phyloP scores from a whole-genome alignment of 1,140 invertebrate genomes.

The Bombus superbus region DNA sequence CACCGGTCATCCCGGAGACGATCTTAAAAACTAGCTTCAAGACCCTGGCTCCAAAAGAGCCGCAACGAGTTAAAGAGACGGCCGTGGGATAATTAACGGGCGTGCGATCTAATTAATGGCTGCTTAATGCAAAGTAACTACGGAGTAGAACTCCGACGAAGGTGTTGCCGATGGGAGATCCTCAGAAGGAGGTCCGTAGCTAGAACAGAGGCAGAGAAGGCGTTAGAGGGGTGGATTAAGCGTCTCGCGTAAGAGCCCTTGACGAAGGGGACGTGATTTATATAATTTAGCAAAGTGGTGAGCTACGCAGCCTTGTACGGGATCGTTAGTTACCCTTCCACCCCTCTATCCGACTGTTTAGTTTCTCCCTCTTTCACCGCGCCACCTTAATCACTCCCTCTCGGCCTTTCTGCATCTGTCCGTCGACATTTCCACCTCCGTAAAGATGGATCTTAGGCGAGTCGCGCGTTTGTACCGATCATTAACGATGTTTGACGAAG shows the following conservation, averaged over 20 bases:
- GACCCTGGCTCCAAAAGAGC: not conserved
- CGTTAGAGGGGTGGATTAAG: conserved; percentile 67
- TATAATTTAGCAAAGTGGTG: conserved; percentile 81
- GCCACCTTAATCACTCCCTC: conserved; percentile 59
- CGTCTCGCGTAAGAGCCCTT: conserved; percentile 73
- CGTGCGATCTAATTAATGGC: conserved; percentile 75
- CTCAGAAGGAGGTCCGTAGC: not conserved
- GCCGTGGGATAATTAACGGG: conserved; percentile 71
- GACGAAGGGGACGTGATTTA: conserved; percentile 78
- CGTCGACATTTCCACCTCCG: not conserved
- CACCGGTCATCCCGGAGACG: no score
- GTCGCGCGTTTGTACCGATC: not conserved
- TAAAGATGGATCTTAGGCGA: not conserved
- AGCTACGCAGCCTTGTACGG: conserved; percentile 69
- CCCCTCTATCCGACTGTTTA: conserved; percentile 11
- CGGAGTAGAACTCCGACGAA: conserved; percentile 54
- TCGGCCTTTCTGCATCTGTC: conserved; percentile 45
- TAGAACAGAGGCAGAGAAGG: not conserved
- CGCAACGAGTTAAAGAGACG: conserved; percentile 62
- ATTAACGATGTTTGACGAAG: not conserved
- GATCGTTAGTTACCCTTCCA: conserved; percentile 69
- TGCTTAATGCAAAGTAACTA: conserved; percentile 75
- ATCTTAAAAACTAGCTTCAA: not conserved
- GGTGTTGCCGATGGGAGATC: conserved; percentile 52
- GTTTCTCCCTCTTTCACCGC: conserved; percentile 19